Percentiles rank a stretch among this genome's conserved stretches.
phyloP scores from a whole-genome alignment of 2,797 vertebrate genomes.

The Xiphophorus birchmanni region DNA sequence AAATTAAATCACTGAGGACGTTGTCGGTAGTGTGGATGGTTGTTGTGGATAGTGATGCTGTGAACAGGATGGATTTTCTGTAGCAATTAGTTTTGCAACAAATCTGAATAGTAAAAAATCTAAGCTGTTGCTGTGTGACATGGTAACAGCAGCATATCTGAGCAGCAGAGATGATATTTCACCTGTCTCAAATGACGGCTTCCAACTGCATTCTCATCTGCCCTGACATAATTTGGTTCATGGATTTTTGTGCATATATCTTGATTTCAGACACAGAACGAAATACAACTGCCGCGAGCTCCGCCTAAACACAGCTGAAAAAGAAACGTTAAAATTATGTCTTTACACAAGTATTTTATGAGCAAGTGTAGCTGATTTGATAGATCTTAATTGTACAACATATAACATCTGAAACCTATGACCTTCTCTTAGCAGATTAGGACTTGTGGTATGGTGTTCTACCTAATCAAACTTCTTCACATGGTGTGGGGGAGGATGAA shows the following conservation, averaged over 20 bases:
- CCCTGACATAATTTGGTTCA: not conserved
- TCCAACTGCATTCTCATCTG: not conserved
- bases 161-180: too few species aligned
- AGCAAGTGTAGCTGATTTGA: not conserved
- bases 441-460: not conserved
- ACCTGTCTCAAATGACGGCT: not conserved
- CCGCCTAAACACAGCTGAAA: not conserved
- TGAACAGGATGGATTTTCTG: not conserved
- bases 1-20: too few species aligned
- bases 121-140: too few species aligned
- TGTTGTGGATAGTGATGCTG: too few species aligned
- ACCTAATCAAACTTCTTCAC: not conserved
- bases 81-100: too few species aligned
- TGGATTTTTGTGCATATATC: not conserved
- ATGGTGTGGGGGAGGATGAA: not conserved
- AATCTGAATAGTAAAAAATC: too few species aligned
- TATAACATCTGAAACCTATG: not conserved
- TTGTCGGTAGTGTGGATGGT: too few species aligned
- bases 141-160: too few species aligned
- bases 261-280: not conserved
- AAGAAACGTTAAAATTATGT: not conserved
- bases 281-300: too few species aligned
- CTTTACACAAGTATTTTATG: not conserved
- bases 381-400: not conserved
- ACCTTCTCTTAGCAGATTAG: not conserved